Evolutionary conservation across 2,113 vertebrate species (phyloP).

Genomic region (Conger conger): DNA sequence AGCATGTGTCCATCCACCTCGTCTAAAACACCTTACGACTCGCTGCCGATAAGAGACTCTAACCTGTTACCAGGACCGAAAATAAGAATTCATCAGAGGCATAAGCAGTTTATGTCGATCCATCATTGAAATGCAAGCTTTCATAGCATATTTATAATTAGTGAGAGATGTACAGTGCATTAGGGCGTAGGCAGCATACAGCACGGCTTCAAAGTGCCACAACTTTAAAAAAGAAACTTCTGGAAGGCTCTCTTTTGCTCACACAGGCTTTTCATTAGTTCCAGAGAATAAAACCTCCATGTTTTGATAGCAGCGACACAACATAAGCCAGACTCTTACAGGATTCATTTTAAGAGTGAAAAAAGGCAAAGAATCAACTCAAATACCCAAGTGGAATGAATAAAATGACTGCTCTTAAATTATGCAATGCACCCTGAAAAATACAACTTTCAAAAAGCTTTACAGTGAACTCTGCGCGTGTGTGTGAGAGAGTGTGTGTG

Average conservation of each 20-base stretch:
- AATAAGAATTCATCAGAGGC: no score
- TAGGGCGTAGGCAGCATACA: not conserved
- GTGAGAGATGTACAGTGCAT: not conserved
- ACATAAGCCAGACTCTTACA: not conserved
- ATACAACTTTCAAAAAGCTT: no score
- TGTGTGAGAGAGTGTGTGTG: no score
- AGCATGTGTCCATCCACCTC: not conserved
- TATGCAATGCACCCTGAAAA: no score
- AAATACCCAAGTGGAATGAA: no score
- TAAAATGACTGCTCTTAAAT: no score
- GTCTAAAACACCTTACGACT: not conserved
- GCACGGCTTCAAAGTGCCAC: no score
- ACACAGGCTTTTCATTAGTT: not conserved
- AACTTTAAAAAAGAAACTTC: not conserved
- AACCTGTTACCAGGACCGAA: no score
- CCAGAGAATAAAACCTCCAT: not conserved
- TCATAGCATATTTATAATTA: not conserved
- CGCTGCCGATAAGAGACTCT: not conserved
- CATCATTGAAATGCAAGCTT: not conserved
- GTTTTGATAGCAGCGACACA: no score
- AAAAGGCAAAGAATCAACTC: not conserved
- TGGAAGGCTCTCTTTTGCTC: not conserved
- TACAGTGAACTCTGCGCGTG: no score
- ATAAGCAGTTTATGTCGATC: not conserved
- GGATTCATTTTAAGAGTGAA: not conserved